Evolutionary conservation across 2,113 vertebrate species (phyloP), one percentile per base, ranked within the genome.

Genomic region (Dromas ardeola): DNA sequence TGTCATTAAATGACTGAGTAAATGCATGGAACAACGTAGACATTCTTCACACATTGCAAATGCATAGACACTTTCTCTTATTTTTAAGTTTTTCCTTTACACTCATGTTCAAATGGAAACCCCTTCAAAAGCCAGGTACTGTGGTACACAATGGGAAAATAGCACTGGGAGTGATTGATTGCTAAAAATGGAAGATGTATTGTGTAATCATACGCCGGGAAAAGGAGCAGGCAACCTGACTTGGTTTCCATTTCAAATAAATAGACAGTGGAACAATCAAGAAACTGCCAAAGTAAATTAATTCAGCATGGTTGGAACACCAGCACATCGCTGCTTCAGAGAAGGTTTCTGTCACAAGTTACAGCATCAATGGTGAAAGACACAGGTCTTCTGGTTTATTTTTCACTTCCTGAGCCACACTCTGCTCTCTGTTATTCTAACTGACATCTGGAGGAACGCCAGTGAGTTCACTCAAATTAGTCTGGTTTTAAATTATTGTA

Each of bases 221-320:
- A 84, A 97, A 91, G 94, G 93, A 98, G 40, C 79, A 97, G 96
- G 95, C 96, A 95, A 94, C 88, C 92, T 93, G 82, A 87, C 96
- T 98, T 92, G 95, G 98, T 98, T 98, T 98, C 97, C 95, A 98
- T 98, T 99, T 98, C 96, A 98, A 98, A 98, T 98, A 97, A 98
- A 98, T 96, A 98, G 95, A 95, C 95, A 96, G 92, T 97, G 97
- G 98, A 98, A 98, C 97, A 98, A 97, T 95, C 70, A 97, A 87
- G 83, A 96, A 97, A 96, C 97, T 98, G 97, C 98, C 98, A 99
- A 96, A 97, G 94, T 96, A 98, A 98, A 98, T 98, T 87, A 98
- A 98, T 98, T 98, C 98, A 98, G 97, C 98, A 98, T 98, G 98
- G 98, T 97, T 95, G 96, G 96, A 98, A 97, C 97, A 97, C 97